Evolutionary conservation across 2,888 invertebrate species (phyloP).

Genomic region (Trileptium ribeirensis): DNA sequence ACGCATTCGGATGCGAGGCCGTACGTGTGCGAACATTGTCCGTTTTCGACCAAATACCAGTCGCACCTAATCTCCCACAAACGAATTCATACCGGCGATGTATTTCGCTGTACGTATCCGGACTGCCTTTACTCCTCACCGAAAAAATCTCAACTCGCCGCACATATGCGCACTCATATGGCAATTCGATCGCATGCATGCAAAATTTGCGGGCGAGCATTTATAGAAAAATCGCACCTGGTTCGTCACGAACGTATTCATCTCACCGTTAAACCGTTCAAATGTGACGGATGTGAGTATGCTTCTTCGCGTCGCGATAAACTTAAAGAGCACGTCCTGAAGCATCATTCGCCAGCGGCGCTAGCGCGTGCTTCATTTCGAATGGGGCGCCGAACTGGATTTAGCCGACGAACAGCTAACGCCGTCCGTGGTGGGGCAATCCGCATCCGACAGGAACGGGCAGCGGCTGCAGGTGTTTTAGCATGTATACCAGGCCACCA

Average conservation of each 20-base stretch:
- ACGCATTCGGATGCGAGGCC: conserved; percentile 59
- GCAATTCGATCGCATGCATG: conserved; percentile 59
- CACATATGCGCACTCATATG: conserved; percentile 61
- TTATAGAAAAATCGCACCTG: conserved; percentile 64
- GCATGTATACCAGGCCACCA: no score
- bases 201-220: conserved; percentile 60
- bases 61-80: conserved; percentile 63
- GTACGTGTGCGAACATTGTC: conserved; percentile 63
- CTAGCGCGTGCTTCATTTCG: conserved; percentile 40
- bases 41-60: conserved; percentile 63
- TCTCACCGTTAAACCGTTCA: conserved; percentile 59
- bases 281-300: conserved; percentile 63
- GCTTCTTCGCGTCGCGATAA: conserved; percentile 63
- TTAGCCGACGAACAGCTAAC: conserved; percentile 49
- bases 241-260: conserved; percentile 64
- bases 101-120: conserved; percentile 61
- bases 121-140: conserved; percentile 62
- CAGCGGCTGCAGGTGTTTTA: background rate
- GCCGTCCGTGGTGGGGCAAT: conserved; percentile 78
- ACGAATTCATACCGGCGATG: conserved; percentile 62
- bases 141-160: conserved; percentile 62
- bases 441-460: background rate
- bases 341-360: conserved; percentile 53
- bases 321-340: conserved; percentile 59
- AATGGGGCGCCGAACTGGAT: conserved; percentile 24